Evolutionary conservation across 2,888 invertebrate genomes (phyloP).

Genomic region (Erannis defoliaria): DNA sequence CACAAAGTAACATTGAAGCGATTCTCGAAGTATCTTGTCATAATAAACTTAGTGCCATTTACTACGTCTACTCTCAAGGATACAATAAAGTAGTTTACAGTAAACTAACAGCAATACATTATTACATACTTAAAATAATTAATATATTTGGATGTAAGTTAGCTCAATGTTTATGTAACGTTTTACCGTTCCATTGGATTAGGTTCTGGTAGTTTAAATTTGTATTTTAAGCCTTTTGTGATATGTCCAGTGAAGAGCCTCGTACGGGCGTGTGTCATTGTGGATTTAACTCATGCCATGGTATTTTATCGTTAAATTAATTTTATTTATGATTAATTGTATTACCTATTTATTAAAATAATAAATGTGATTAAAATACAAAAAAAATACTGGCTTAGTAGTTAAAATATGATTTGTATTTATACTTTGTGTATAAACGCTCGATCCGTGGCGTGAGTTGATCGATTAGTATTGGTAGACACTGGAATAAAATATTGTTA

Average conservation of each 20-base stretch:
- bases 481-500: conserved; percentile 76
- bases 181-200: conserved; percentile 84
- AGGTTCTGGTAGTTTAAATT: conserved; percentile 80
- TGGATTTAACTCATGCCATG: conserved; percentile 53
- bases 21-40: conserved; percentile 78
- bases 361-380: conserved; percentile 37
- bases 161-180: conserved; percentile 84
- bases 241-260: conserved; percentile 79
- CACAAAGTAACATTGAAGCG: conserved; percentile 64
- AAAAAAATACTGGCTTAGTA: conserved; percentile 33
- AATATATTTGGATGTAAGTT: conserved; percentile 83
- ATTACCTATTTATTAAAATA: conserved; percentile 34
- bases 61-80: conserved; percentile 76
- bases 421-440: conserved; percentile 38
- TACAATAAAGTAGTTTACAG: conserved; percentile 78
- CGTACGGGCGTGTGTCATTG: conserved; percentile 39
- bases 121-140: conserved; percentile 73
- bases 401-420: conserved; percentile 33
- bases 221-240: conserved; percentile 79
- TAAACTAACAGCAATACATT: conserved; percentile 82
- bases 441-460: conserved; percentile 56
- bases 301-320: conserved; percentile 31
- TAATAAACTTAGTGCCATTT: conserved; percentile 83
- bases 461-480: conserved; percentile 52
- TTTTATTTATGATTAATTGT: conserved; percentile 42